Evolutionary conservation across 2,888 invertebrate species (phyloP).

Genomic region (Ypsolopha sequella): DNA sequence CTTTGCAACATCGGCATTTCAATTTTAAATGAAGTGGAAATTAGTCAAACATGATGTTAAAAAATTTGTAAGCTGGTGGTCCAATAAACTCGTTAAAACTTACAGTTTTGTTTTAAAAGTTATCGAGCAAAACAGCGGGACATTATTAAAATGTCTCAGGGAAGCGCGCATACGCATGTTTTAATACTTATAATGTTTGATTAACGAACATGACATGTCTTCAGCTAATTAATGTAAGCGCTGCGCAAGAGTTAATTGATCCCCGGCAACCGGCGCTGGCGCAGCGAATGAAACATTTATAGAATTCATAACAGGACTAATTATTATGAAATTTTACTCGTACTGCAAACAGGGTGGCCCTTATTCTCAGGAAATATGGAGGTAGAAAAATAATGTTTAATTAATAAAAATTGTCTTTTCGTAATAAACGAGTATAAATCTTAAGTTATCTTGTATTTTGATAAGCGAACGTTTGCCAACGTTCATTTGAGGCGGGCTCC

Average conservation of each 20-base stretch:
- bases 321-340: not conserved
- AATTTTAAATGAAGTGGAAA: too few relatives aligned
- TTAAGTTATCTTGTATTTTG: too few relatives aligned
- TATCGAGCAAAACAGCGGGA: slow-evolving; percentile 4
- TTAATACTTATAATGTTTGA: slow-evolving; percentile 34
- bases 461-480: too few relatives aligned
- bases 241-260: slow-evolving; percentile 3
- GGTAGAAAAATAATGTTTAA: too few relatives aligned
- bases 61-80: not conserved
- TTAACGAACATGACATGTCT: slow-evolving; percentile 47
- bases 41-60: too few relatives aligned
- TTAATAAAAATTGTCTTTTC: too few relatives aligned
- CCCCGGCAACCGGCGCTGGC: not conserved
- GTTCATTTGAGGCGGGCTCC: too few relatives aligned
- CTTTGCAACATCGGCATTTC: too few relatives aligned
- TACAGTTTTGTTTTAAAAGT: not conserved
- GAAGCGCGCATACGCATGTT: slow-evolving; percentile 26
- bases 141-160: slow-evolving; percentile 10
- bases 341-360: not conserved
- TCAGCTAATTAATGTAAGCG: slow-evolving; percentile 7
- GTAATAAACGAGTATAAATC: too few relatives aligned
- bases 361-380: too few relatives aligned
- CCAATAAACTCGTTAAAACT: not conserved
- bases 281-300: slow-evolving; percentile 3
- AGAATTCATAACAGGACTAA: slow-evolving; percentile 3